These are phyloP conservation scores for Isotomurus palustris DNA, from an alignment of 2,888 invertebrate genomes.

Conservation along the genomic window DNA sequence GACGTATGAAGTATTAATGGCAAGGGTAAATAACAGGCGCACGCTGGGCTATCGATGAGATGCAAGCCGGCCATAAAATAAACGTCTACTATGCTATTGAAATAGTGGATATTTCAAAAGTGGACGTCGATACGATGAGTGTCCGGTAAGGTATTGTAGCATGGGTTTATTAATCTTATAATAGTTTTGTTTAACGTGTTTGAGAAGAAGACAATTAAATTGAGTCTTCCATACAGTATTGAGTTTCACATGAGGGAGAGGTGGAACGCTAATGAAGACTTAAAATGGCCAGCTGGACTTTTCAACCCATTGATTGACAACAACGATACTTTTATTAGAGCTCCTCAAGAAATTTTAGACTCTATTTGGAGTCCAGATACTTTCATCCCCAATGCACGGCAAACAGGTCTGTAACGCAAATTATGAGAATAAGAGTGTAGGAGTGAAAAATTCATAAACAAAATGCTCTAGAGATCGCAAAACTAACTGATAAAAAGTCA, in stretches of 20 bases:
- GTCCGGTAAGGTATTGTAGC: too few relatives aligned
- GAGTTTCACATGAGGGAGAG: slow-evolving; percentile 79
- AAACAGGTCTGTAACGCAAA: slow-evolving; percentile 60
- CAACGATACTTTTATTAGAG: slow-evolving; percentile 71
- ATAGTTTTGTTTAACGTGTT: neutral
- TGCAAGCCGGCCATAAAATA: slow-evolving; percentile 61
- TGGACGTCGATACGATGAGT: slow-evolving; percentile 84
- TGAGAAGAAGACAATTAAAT: neutral
- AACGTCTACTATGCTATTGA: slow-evolving; percentile 74
- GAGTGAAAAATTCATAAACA: neutral
- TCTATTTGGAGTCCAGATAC: slow-evolving; percentile 85
- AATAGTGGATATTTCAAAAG: slow-evolving; percentile 79
- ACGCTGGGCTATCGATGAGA: slow-evolving; percentile 47
- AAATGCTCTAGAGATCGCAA: slow-evolving; percentile 65
- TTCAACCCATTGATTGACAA: slow-evolving; percentile 75
- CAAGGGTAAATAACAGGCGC: slow-evolving; percentile 20
- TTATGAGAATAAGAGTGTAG: neutral
- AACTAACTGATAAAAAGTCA: slow-evolving; percentile 72
- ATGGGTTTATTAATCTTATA: too few relatives aligned
- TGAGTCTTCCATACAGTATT: slow-evolving; percentile 57
- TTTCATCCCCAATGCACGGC: slow-evolving; percentile 78
- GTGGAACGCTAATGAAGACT: slow-evolving; percentile 68
- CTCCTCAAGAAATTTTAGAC: slow-evolving; percentile 72
- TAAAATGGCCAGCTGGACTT: slow-evolving; percentile 69
- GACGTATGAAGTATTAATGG: neutral